phyloP scores from a whole-genome alignment of 2,797 vertebrate genomes.

The Aeoliscus strigatus region DNA sequence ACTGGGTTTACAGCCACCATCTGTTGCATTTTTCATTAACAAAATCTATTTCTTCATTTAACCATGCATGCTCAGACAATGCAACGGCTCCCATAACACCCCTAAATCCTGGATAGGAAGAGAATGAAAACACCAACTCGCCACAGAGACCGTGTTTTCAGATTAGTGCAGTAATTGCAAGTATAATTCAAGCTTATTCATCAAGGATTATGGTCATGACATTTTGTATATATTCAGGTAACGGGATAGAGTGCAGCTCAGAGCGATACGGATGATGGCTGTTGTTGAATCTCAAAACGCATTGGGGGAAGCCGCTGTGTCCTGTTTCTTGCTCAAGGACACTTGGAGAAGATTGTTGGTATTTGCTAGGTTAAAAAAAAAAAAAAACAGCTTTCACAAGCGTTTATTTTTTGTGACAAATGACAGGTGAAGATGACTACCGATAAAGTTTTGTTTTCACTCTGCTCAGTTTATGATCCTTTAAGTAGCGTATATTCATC shows the following conservation, averaged over 20 bases:
- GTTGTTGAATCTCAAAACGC: constrained; percentile 7
- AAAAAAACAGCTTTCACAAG: constrained; percentile 7
- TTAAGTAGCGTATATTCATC: constrained; percentile 66
- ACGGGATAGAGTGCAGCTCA: constrained; percentile 31
- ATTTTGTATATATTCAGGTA: constrained; percentile 56
- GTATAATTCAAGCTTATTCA: constrained; percentile 62
- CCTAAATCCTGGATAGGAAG: constrained; percentile 63
- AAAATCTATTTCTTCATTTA: constrained; percentile 75
- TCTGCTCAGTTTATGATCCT: constrained; percentile 62
- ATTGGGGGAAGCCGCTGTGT: constrained; percentile 8
- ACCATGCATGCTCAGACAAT: constrained; percentile 70
- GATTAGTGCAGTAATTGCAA: constrained; percentile 68
- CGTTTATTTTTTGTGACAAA: constrained; percentile 42
- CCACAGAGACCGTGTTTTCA: constrained; percentile 62
- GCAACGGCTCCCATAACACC: constrained; percentile 56
- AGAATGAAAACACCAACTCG: constrained; percentile 62
- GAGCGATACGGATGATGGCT: constrained; percentile 23
- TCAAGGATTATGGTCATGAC: constrained; percentile 54
- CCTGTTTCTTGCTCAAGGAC: constrained; percentile 13
- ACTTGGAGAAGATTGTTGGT: constrained; percentile 1
- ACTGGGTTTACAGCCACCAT: constrained; percentile 69
- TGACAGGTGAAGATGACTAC: constrained; percentile 43
- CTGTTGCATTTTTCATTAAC: constrained; percentile 78
- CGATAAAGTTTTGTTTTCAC: constrained; percentile 69
- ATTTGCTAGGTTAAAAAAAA: too few species aligned